Base-by-base conservation (phyloP, 2,113 vertebrate genomes). In the Macquaria ambigua region DNA sequence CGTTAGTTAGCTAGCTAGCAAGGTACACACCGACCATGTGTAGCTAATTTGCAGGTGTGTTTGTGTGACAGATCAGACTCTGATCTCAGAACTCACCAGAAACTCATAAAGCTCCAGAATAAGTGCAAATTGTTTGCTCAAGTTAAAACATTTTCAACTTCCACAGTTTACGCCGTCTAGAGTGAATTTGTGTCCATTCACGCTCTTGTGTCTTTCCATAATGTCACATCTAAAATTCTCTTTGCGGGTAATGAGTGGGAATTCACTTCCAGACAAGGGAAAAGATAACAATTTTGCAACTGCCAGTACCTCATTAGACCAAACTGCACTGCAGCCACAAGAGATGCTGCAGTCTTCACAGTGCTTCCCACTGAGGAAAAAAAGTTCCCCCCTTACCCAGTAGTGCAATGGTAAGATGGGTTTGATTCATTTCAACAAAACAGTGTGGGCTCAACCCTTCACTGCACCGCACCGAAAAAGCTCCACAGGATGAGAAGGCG, bases 401-500 rank as follows among this genome's bases (percentile, higher is more conserved):
- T 31, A 62, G 58, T 31, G n/a, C n/a, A n/a, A n/a, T n/a, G n/a
- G n/a, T n/a, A n/a, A n/a, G n/a, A n/a, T n/a, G 3, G 7, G 56
- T 82, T 76, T 58, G 46, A 64, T 71, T 82, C 9, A 48, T 74
- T 25, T 53, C 8, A 78, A 18, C 64, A 74, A 56, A 31, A 90
- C 87, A 80, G 52, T 86, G 82, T 67, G 80, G 20, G 81, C 39
- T 90, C 87, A 92, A 41, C 18, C 75, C 46, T 82, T 37, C 55
- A 74, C 77, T 68, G 43, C 59, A 16, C 50, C 89, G 18, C 7
- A 67, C 76, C 23, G 34, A 46, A 77, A 90, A 90, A 93, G 90
- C n/a, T n/a, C n/a, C n/a, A n/a, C 63, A 79, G 94, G 94, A 93
- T 95, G 93, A 93, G 94, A 94, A 92, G 94, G 93, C 93, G 89